Conservation (phyloP, 1,140 invertebrate genomes). For the Atta colombica region DNA sequence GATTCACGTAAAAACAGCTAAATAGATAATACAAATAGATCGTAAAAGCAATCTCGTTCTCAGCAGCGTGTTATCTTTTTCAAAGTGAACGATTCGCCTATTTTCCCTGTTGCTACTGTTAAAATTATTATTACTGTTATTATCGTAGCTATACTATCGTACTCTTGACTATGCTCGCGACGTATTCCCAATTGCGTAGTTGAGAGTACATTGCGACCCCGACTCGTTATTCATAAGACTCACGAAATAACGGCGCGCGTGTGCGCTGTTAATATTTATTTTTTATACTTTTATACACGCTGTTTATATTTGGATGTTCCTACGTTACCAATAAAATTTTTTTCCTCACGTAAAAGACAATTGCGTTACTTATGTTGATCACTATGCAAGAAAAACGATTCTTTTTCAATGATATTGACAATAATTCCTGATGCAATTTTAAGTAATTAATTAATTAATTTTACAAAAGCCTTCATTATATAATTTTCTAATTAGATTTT, state of each 20-base stretch:
- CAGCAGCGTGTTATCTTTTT: slow-evolving; percentile 7
- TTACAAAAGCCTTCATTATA: not conserved
- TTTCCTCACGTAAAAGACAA: slow-evolving; percentile 51
- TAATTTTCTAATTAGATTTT: too few relatives aligned
- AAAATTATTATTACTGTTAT: slow-evolving; percentile 37
- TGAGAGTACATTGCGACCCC: slow-evolving; percentile 24
- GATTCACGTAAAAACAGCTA: slow-evolving; percentile 20
- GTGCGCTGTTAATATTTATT: slow-evolving; percentile 75
- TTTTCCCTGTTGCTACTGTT: slow-evolving; percentile 21
- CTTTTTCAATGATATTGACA: not conserved
- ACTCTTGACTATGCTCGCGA: not conserved
- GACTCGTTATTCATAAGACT: slow-evolving; percentile 62
- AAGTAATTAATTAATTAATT: slow-evolving; percentile 9
- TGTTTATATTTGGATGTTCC: slow-evolving; percentile 60
- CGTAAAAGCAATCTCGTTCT: slow-evolving; percentile 10
- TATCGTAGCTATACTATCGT: slow-evolving; percentile 5
- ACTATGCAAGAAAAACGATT: not conserved
- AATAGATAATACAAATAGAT: slow-evolving; percentile 4
- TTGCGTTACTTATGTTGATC: not conserved
- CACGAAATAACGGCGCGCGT: slow-evolving; percentile 36
- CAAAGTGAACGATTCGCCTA: slow-evolving; percentile 27
- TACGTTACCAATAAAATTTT: slow-evolving; percentile 71
- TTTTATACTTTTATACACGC: slow-evolving; percentile 81
- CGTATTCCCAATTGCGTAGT: slow-evolving; percentile 2
- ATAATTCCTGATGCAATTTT: not conserved